Evolutionary conservation across 2,797 vertebrate species (phyloP), one percentile per base, ranked within the genome.

Genomic region (Parotocinclus haroldoi): DNA sequence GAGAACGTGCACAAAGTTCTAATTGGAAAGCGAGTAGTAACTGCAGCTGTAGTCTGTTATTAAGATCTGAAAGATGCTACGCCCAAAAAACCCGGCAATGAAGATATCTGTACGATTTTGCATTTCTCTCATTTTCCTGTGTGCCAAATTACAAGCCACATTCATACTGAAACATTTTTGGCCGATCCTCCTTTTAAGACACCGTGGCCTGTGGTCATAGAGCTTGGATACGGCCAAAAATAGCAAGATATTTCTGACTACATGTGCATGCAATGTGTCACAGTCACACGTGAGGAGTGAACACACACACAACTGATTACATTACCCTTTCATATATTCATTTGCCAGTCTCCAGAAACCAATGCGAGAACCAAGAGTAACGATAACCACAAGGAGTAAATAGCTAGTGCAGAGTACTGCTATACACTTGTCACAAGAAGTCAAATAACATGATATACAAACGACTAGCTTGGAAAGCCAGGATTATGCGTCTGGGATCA

Each of bases 101-200:
- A 40, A 69, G 44, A 57, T 65, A 68, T 68, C 63, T 56, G 44
- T 61, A 54, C 54, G 42, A 27, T 66, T 55, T 57, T 4, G 60
- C 45, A 48, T 62, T 67, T 59, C 18, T 9, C 37, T 72, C 55
- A 46, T 42, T 67, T 63, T 69, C 18, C 44, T 14, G 39, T 59
- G 56, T 17, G 49, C 58, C 71, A 80, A 80, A 80, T 80, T 77
- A 80, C 68, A 78, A 78, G 76, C 60, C 59, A 19, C 14, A 55
- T 53, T 64, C 45, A 58, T 36, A 48, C 56, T 42, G 46, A 53
- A 60, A 55, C 27, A 49, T 49, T 54, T 73, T 67, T 18, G 42
- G 18, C 46, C 50, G 54, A 58, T 63, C 57, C 66, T 74, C 56
- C 27, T 68, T 72, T 62, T 17, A 52, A 18, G 9, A 51, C 61